These are phyloP conservation scores for Conops quadrifasciatus DNA, from an alignment of 2,888 invertebrate species.

Conservation along the genomic window DNA sequence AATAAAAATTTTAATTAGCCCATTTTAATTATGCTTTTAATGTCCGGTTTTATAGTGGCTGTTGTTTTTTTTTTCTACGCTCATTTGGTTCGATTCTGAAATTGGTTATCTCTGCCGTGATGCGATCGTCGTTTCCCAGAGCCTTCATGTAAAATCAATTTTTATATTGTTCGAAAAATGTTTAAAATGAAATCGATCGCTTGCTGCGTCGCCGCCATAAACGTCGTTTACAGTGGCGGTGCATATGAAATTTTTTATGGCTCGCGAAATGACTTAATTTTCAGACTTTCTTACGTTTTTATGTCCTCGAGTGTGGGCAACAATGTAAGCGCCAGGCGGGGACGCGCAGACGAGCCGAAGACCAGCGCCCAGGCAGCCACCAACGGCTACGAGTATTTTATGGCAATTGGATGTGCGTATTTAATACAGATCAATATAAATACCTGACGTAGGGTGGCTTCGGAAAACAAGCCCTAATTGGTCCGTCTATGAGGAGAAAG, in stretches of 20 bases:
- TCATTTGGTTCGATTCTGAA: neutral
- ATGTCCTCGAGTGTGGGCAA: constrained; percentile 5
- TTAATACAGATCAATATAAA: constrained; percentile 19
- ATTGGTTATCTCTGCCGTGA: neutral
- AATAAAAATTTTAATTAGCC: constrained; percentile 28
- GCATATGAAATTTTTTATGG: constrained; percentile 20
- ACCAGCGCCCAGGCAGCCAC: neutral
- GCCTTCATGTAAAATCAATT: constrained; percentile 21
- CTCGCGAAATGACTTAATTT: constrained; percentile 27
- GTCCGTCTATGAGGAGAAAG: neutral
- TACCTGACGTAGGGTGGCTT: constrained; percentile 18
- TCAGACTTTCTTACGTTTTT: constrained; percentile 16
- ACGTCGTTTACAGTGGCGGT: constrained; percentile 24
- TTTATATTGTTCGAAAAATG: constrained; percentile 18
- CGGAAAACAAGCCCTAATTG: constrained; percentile 6
- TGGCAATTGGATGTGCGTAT: constrained; percentile 4
- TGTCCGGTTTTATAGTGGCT: constrained; percentile 16
- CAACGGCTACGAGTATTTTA: constrained; percentile 10
- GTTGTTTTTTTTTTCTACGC: neutral
- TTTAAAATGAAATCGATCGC: constrained; percentile 20
- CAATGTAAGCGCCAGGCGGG: constrained; percentile 6
- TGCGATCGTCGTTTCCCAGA: constrained; percentile 8
- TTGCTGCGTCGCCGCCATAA: constrained; percentile 20
- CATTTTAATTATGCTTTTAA: constrained; percentile 31
- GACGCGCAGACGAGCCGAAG: neutral